phyloP scores from a whole-genome alignment of 2,888 invertebrate genomes.

The Panzeria rudis region DNA sequence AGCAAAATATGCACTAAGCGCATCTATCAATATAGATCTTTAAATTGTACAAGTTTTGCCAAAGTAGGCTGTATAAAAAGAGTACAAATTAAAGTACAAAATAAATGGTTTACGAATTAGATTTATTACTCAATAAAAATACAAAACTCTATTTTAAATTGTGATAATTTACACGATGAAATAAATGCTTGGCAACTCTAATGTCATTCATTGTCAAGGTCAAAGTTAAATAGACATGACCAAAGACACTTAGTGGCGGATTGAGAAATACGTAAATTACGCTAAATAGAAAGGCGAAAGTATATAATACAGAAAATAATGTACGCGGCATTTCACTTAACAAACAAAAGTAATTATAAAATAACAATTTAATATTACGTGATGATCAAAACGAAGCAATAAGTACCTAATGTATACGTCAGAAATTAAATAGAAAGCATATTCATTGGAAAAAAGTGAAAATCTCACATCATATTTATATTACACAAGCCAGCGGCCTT shows the following conservation, averaged over 20 bases:
- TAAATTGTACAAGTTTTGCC: too few species aligned
- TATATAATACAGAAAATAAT: neutral
- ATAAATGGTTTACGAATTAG: too few species aligned
- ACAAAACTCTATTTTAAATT: neutral
- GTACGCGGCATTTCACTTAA: neutral
- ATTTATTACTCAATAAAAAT: too few species aligned
- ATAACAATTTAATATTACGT: neutral
- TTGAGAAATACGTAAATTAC: too few species aligned
- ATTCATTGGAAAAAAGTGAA: neutral
- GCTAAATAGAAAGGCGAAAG: neutral
- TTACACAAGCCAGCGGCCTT: neutral
- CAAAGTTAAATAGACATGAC: neutral
- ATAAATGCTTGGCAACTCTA: constrained; percentile 8
- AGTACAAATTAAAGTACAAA: too few species aligned
- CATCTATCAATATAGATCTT: too few species aligned
- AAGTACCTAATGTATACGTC: neutral
- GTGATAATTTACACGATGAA: neutral
- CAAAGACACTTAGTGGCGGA: neutral
- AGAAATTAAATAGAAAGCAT: neutral
- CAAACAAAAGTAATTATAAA: neutral
- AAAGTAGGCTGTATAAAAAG: too few species aligned
- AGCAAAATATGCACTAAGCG: too few species aligned
- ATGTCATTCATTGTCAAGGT: constrained; percentile 11
- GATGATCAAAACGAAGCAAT: neutral
- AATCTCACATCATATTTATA: neutral